These are phyloP conservation scores for Xestia c-nigrum DNA, from an alignment of 2,888 invertebrate genomes.

Conservation along the genomic window DNA sequence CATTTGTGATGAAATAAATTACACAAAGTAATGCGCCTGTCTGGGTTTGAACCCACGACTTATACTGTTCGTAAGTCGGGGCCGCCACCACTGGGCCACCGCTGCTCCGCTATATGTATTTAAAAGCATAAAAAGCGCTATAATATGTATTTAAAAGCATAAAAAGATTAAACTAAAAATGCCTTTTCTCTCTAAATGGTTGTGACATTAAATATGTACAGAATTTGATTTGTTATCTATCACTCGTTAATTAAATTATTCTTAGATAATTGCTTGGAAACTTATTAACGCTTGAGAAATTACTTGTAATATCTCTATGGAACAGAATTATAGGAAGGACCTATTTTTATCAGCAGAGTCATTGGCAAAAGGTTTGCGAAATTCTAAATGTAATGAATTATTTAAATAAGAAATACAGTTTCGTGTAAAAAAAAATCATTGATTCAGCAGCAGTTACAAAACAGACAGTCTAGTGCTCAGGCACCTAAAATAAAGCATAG, in stretches of 20 bases:
- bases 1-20: too few relatives aligned
- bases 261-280: not conserved
- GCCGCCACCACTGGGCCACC: too few relatives aligned
- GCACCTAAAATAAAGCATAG: not conserved
- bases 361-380: not conserved
- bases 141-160: not conserved
- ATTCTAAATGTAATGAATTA: not conserved
- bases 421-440: not conserved
- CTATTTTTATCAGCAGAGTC: not conserved
- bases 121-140: too few relatives aligned
- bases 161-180: not conserved
- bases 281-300: not conserved
- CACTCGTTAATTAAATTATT: not conserved
- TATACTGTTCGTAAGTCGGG: too few relatives aligned
- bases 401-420: not conserved
- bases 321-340: not conserved
- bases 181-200: too few relatives aligned
- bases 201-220: not conserved
- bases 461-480: too few relatives aligned
- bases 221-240: slow-evolving; percentile 1
- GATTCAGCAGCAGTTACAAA: not conserved
- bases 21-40: too few relatives aligned
- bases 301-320: slow-evolving; percentile 5
- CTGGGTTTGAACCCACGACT: too few relatives aligned
- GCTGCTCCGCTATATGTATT: too few relatives aligned